Conservation (phyloP, 2,888 invertebrate genomes). For the Leptopterna dolabrata region DNA sequence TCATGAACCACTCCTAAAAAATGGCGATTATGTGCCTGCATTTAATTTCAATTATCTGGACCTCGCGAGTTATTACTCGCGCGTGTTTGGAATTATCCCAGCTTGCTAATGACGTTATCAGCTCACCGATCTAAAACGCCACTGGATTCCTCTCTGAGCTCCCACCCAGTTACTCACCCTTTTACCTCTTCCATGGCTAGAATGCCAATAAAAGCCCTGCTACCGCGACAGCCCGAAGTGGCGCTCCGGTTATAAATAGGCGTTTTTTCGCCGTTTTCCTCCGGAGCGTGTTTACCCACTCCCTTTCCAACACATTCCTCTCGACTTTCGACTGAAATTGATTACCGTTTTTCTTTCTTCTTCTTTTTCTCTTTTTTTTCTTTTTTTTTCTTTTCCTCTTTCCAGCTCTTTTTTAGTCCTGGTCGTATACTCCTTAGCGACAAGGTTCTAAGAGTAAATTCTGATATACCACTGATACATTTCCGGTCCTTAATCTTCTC, state of each 20-base stretch:
- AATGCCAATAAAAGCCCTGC: slow-evolving; percentile 7
- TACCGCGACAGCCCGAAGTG: background rate
- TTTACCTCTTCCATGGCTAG: background rate
- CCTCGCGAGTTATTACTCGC: background rate
- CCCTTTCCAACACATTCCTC: background rate
- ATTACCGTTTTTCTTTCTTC: slow-evolving; percentile 4
- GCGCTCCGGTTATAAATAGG: slow-evolving; percentile 13
- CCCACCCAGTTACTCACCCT: background rate
- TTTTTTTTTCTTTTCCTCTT: background rate
- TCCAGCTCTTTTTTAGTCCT: background rate
- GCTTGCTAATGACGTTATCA: background rate
- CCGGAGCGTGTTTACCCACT: background rate
- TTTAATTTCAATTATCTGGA: background rate
- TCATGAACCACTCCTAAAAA: background rate
- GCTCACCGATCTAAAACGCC: background rate
- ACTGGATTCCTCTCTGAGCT: background rate
- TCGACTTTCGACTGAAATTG: background rate
- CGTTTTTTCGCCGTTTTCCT: slow-evolving; percentile 3
- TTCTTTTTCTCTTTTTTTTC: background rate
- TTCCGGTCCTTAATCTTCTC: background rate
- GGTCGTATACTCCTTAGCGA: background rate
- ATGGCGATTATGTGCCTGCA: background rate
- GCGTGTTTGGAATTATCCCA: background rate
- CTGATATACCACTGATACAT: background rate
- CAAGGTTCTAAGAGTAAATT: background rate